Evolutionary conservation across 2,113 vertebrate genomes (phyloP).

Genomic region (Thinocorus orbignyianus): DNA sequence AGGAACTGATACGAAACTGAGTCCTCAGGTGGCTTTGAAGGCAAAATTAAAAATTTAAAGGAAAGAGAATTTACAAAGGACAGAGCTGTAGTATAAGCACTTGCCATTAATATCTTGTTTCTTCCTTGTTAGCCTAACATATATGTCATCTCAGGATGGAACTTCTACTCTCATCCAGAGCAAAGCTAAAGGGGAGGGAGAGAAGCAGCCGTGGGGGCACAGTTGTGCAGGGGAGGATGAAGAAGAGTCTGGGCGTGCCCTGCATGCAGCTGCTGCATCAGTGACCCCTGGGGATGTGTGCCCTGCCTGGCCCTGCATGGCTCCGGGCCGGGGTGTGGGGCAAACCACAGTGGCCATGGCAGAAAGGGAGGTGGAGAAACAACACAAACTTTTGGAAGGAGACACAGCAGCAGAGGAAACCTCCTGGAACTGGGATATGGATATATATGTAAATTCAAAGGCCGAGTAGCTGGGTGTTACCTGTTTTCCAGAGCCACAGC

Average conservation of each 20-base stretch:
- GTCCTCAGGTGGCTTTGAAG: background rate
- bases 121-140: background rate
- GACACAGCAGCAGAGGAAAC: accelerated
- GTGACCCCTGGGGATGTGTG: background rate
- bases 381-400: background rate
- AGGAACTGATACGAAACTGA: background rate
- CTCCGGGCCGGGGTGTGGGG: background rate
- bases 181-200: background rate
- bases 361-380: background rate
- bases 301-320: accelerated
- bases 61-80: background rate
- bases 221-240: background rate
- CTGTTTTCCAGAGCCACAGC: background rate
- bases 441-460: background rate
- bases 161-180: background rate
- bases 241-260: background rate
- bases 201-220: background rate
- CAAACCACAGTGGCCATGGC: background rate
- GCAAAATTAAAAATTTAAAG: background rate
- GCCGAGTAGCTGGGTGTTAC: background rate
- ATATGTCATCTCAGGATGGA: background rate
- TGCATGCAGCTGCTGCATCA: accelerated
- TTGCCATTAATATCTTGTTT: background rate
- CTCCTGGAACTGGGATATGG: background rate
- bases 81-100: background rate